A percentile compares a stretch with the other conserved stretches of the same genome.
Evolutionary conservation across 2,888 invertebrate species (phyloP).

Genomic region (Drosophila putrida): DNA sequence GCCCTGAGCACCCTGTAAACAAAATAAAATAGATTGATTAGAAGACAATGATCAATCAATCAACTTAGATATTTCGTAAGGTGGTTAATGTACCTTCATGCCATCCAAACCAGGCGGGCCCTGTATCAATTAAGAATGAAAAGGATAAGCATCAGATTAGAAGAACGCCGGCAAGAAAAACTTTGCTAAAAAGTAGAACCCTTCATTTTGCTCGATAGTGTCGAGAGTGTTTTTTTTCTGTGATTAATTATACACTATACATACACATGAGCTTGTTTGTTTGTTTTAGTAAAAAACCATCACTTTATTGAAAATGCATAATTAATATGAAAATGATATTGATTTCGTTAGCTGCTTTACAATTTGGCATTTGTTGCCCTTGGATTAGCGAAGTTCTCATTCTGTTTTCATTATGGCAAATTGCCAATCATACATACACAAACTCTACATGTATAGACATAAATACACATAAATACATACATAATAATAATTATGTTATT

Average conservation of each 20-base stretch:
- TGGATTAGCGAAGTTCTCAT: slow-evolving; percentile 19
- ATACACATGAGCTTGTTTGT: slow-evolving; percentile 9
- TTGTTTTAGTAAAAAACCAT: slow-evolving; percentile 78
- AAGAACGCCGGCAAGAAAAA: slow-evolving; percentile 15
- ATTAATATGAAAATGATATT: slow-evolving; percentile 77
- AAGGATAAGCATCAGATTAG: slow-evolving; percentile 57
- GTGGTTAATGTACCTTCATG: slow-evolving; percentile 91
- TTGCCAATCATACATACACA: slow-evolving; percentile 46
- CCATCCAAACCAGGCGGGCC: slow-evolving; percentile 97
- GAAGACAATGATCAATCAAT: slow-evolving; percentile 8
- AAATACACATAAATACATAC: slow-evolving; percentile 56
- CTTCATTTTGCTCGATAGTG: background rate
- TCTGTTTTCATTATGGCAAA: slow-evolving; percentile 10
- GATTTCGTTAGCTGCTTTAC: slow-evolving; percentile 67
- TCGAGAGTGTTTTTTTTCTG: background rate
- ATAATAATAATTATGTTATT: slow-evolving; percentile 38
- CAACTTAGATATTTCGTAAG: background rate
- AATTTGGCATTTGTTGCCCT: slow-evolving; percentile 37
- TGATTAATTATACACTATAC: slow-evolving; percentile 21
- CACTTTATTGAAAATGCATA: slow-evolving; percentile 81
- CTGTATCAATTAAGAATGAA: slow-evolving; percentile 85
- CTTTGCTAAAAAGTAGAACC: slow-evolving; percentile 4
- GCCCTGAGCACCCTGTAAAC: slow-evolving; percentile 94
- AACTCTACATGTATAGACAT: slow-evolving; percentile 51
- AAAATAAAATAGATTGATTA: slow-evolving; percentile 5